Evolutionary conservation across 2,797 vertebrate genomes (phyloP), one percentile per base, ranked within the genome.

Genomic region (Betta splendens): DNA sequence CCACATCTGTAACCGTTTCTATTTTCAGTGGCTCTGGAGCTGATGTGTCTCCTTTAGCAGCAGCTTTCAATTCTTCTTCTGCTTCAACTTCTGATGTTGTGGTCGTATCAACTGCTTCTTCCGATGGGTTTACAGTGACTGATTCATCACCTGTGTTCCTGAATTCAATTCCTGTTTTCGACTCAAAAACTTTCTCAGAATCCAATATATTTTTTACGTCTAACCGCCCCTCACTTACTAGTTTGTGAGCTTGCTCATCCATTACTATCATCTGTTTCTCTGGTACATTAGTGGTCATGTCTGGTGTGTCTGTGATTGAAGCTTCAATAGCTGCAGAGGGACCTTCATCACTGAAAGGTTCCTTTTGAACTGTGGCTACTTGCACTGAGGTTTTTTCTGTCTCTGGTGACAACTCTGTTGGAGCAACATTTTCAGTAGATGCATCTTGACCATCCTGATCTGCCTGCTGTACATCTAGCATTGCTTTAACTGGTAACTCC

Each of bases 401-500:
- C 9, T 69, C 75, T 8, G 5, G 2, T n/a, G 63, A 36, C 43
- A n/a, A 7, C 37, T 83, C 44, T 48, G 38, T 36, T 44, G 2
- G 13, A 3, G 47, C 7, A 59, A 39, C 32, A 33, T 10, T 49
- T 64, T 84, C 53, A 52, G 43, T 7, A 3, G 38, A 36, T 55
- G 60, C 64, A 15, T 79, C 59, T 61, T 68, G 40, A 13, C 54
- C 56, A 61, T 80, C 63, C 67, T 55, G 39, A 46, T 22, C 46
- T 55, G 29, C 5, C 26, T 73, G 31, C 23, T 70, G 31, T 47
- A 26, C 22, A 32, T 77, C 32, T 23, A 22, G 40, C 45, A 83
- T 53, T n/a, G 31, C 35, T 42, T 69, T 45, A 48, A 42, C 22
- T 43, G 61, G 44, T 25, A 43, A n/a, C 40, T 18, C 17, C 44